phyloP scores from a whole-genome alignment of 2,888 invertebrate species.

The Drosophila falleni region DNA sequence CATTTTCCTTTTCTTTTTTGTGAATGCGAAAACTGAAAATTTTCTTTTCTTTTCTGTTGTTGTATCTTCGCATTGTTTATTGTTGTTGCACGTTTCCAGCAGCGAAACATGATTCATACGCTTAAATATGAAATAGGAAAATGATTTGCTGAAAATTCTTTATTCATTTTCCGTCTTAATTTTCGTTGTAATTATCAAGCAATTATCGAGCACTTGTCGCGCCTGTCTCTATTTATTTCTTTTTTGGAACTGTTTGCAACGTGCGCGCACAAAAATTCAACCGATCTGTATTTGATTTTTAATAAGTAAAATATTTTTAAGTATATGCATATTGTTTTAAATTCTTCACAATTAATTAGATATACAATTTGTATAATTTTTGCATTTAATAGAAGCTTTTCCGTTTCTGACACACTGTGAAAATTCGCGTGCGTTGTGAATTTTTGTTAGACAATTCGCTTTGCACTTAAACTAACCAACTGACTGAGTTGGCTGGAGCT shows the following conservation, averaged over 20 bases:
- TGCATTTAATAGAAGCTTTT: constrained; percentile 21
- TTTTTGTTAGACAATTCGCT: constrained; percentile 34
- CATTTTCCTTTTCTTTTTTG: constrained; percentile 19
- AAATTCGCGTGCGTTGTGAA: constrained; percentile 40
- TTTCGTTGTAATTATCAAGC: constrained; percentile 33
- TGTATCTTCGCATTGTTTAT: constrained; percentile 36
- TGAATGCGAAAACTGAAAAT: constrained; percentile 36
- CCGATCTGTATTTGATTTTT: not conserved
- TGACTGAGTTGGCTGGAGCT: constrained; percentile 59
- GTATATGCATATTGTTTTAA: not conserved
- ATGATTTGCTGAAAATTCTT: constrained; percentile 19
- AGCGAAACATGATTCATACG: constrained; percentile 51
- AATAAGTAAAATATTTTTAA: not conserved
- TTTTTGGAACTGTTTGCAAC: constrained; percentile 5
- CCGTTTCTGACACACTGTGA: constrained; percentile 11
- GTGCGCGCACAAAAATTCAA: constrained; percentile 28
- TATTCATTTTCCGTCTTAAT: constrained; percentile 2
- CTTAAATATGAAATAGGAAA: constrained; percentile 17
- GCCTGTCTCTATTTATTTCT: constrained; percentile 1
- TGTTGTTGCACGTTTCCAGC: constrained; percentile 58
- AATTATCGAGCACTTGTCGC: constrained; percentile 63
- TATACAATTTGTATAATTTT: constrained; percentile 12
- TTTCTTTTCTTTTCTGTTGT: constrained; percentile 16
- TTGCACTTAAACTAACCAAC: constrained; percentile 50
- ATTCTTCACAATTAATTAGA: not conserved